These are phyloP conservation scores for Xerus rutilus DNA, from an alignment of 2,797 vertebrate species.

Conservation along the genomic window DNA sequence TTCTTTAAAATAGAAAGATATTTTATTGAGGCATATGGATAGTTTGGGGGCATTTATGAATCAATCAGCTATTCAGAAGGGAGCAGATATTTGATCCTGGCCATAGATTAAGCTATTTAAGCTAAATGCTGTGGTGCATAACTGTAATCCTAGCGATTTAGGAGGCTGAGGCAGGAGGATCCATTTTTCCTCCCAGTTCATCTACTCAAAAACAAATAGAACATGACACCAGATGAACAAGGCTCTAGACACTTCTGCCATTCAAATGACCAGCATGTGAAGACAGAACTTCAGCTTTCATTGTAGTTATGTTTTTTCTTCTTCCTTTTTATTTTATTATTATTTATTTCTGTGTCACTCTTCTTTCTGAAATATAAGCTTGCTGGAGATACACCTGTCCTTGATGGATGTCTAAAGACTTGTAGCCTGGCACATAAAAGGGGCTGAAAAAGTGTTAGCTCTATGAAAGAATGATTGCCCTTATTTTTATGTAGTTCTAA, in stretches of 20 bases:
- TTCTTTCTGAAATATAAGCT: background rate
- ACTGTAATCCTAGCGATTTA: too few relatives aligned
- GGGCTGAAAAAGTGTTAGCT: background rate
- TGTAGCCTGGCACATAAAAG: background rate
- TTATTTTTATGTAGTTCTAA: background rate
- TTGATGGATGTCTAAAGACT: background rate
- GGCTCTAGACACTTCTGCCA: background rate
- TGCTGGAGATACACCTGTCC: accelerated
- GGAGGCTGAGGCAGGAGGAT: too few relatives aligned
- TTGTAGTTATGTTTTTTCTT: background rate
- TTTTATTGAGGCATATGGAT: background rate
- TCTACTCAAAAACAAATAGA: background rate
- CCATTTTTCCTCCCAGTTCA: background rate
- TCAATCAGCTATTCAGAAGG: background rate
- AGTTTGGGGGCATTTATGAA: background rate
- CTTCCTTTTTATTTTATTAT: background rate
- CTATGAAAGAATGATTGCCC: background rate
- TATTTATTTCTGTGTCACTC: background rate
- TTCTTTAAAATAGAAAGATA: slow-evolving; percentile 19
- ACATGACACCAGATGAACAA: background rate
- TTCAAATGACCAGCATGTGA: background rate
- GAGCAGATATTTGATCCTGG: background rate
- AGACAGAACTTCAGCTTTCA: background rate
- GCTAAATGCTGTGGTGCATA: too few relatives aligned
- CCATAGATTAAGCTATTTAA: background rate